Conservation (phyloP, 2,113 vertebrate species). For the Grammomys dolichurus region DNA sequence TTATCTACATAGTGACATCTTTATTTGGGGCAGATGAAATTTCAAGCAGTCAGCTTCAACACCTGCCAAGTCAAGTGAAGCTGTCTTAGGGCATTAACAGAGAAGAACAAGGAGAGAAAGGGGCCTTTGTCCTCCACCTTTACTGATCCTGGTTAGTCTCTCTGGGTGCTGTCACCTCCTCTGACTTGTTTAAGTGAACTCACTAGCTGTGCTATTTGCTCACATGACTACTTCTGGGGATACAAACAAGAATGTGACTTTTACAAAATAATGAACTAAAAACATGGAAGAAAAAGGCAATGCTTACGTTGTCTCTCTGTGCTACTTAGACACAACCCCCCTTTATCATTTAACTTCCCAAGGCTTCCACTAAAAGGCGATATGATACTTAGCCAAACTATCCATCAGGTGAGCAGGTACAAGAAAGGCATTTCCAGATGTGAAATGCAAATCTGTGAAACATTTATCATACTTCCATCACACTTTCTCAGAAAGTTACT, state of each 20-base stretch:
- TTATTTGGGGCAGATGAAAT: constrained; percentile 70
- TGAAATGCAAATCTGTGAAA: background rate
- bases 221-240: background rate
- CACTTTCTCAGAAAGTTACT: background rate
- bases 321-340: background rate
- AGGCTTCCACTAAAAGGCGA: background rate
- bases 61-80: constrained; percentile 77
- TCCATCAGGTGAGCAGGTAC: background rate
- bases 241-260: background rate
- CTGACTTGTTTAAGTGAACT: background rate
- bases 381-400: constrained; percentile 22
- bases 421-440: constrained; percentile 37
- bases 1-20: constrained; percentile 20
- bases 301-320: background rate
- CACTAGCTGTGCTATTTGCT: background rate
- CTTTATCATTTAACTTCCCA: constrained; percentile 25
- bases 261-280: constrained; percentile 13
- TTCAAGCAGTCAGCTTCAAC: constrained; percentile 33
- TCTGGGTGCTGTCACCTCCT: background rate
- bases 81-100: constrained; percentile 79
- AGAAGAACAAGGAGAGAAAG: constrained; percentile 70
- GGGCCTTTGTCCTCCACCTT: constrained; percentile 67
- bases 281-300: constrained; percentile 22
- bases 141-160: constrained; percentile 69
- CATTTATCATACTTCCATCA: background rate